Conservation (phyloP, 2,113 vertebrate genomes). For the Calyptomena viridis region DNA sequence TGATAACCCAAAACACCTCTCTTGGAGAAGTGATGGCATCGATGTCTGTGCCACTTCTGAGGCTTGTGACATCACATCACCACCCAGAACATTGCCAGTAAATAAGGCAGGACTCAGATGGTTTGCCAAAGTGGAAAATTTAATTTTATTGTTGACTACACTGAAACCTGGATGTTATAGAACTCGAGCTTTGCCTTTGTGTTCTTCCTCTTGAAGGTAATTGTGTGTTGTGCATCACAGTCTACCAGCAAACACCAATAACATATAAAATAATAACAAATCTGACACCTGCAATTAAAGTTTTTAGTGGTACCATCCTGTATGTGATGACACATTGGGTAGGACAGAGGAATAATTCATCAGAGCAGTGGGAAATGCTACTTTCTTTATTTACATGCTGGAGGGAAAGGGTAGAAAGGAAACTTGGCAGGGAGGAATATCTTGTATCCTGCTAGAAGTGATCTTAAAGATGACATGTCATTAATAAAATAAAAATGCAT, state of each 20-base stretch:
- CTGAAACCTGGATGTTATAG: neutral
- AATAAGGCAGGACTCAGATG: neutral
- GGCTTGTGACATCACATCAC: neutral
- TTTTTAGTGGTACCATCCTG: neutral
- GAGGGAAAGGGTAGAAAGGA: neutral
- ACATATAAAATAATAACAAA: neutral
- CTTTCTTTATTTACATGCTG: neutral
- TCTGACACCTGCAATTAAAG: neutral
- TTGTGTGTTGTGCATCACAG: neutral
- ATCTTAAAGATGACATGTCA: neutral
- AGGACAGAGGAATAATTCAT: neutral
- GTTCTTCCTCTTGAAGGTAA: neutral
- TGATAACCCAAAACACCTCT: neutral
- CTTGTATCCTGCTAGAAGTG: neutral
- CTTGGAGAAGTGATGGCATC: neutral
- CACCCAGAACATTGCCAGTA: neutral
- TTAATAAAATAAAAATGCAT: neutral
- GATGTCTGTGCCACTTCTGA: neutral
- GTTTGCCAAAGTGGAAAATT: conserved; percentile 34
- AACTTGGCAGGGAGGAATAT: neutral
- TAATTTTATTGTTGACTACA: conserved; percentile 50
- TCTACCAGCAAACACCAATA: neutral
- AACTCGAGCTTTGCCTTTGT: neutral
- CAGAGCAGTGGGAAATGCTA: neutral
- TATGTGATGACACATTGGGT: neutral